Conservation (phyloP, 2,113 vertebrate species). For the Sander vitreus region DNA sequence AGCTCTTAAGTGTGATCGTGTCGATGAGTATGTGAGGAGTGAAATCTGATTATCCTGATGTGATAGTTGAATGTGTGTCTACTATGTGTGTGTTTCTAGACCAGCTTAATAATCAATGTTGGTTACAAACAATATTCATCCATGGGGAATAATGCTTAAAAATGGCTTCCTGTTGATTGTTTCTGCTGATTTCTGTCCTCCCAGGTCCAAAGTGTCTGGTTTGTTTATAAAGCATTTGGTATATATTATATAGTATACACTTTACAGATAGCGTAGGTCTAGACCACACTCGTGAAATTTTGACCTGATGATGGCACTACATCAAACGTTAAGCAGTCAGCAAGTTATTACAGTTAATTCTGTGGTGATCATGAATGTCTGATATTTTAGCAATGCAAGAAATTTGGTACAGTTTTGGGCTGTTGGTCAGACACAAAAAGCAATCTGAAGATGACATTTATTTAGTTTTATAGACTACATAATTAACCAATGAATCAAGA, state of each 20-base stretch:
- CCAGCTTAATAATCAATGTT: not conserved
- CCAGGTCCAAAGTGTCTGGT: no score
- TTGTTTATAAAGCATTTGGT: no score
- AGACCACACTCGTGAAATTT: not conserved
- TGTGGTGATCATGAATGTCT: not conserved
- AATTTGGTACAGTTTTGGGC: no score
- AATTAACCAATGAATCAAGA: not conserved
- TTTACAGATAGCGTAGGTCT: no score
- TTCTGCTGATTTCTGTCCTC: no score
- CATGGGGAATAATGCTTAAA: no score
- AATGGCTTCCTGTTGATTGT: no score
- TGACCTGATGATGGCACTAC: not conserved
- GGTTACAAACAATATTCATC: not conserved
- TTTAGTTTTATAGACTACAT: not conserved
- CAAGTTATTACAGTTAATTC: not conserved
- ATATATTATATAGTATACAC: no score
- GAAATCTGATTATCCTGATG: slow-evolving; percentile 7
- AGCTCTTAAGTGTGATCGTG: slow-evolving; percentile 15
- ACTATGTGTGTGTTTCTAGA: not conserved
- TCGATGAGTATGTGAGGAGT: slow-evolving; percentile 22
- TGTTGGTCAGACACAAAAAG: no score
- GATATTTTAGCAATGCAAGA: not conserved
- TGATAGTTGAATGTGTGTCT: not conserved
- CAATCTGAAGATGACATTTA: not conserved
- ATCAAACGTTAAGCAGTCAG: not conserved